A percentile compares a stretch with the other conserved stretches of the same genome.
Evolutionary conservation across 2,113 vertebrate species (phyloP).

Genomic region (Megalops atlanticus): DNA sequence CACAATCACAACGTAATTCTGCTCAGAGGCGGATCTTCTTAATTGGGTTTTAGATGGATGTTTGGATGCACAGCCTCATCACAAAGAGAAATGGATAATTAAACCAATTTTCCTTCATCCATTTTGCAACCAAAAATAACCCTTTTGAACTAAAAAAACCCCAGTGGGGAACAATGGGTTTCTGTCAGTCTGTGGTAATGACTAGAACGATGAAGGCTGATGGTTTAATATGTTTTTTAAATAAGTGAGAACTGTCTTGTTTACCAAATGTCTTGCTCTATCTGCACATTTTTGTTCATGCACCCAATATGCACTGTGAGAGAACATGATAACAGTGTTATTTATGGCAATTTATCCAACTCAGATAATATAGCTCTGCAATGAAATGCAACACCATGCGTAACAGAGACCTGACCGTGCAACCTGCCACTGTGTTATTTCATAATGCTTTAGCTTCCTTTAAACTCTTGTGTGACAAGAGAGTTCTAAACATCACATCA

Average conservation of each 20-base stretch:
- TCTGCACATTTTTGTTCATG: background rate
- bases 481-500: background rate
- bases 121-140: background rate
- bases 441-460: no score
- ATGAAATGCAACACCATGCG: no score
- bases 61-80: slow-evolving; percentile 37
- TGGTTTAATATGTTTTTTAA: background rate
- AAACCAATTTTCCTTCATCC: slow-evolving; percentile 36
- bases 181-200: background rate
- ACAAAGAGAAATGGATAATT: slow-evolving; percentile 25
- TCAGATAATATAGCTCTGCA: background rate
- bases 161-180: slow-evolving; percentile 23
- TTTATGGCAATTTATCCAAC: background rate
- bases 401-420: no score
- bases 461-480: background rate
- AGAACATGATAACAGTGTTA: background rate
- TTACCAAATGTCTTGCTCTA: background rate
- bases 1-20: slow-evolving; percentile 24
- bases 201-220: no score
- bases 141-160: background rate
- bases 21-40: slow-evolving; percentile 33
- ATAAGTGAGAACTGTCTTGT: no score
- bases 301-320: background rate
- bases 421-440: no score
- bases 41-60: slow-evolving; percentile 44